Percentiles rank a stretch among this genome's conserved stretches.
Conservation (phyloP, 2,797 vertebrate species). For the Pseudopleuronectes americanus region DNA sequence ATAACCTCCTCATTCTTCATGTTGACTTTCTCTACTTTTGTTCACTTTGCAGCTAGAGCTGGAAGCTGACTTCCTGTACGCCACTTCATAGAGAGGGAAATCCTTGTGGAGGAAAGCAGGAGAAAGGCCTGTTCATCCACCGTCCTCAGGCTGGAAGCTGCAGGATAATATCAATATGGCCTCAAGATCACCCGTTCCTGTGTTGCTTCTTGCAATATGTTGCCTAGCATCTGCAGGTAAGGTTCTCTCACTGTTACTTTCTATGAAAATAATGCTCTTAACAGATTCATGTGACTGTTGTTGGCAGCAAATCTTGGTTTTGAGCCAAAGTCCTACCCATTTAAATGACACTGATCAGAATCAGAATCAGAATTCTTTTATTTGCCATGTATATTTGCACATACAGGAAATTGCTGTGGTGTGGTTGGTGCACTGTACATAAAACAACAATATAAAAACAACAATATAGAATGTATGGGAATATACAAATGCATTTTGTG, state of each 20-base stretch:
- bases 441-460: no score
- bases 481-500: no score
- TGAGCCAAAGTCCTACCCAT: no score
- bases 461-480: no score
- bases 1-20: conserved; percentile 21
- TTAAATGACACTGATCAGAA: no score
- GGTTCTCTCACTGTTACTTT: conserved; percentile 33
- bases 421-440: no score
- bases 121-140: conserved; percentile 28
- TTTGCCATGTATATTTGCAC: no score
- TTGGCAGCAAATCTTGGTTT: no score
- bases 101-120: conserved; percentile 23
- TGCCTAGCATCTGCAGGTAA: conserved; percentile 80
- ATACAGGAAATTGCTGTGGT: no score
- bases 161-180: conserved; percentile 64
- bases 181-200: conserved; percentile 36
- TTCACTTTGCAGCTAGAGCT: conserved; percentile 65
- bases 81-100: conserved; percentile 27
- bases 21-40: conserved; percentile 62
- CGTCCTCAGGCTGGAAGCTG: conserved; percentile 46
- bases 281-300: no score
- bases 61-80: conserved; percentile 53
- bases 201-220: conserved; percentile 73
- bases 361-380: no score
- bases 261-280: no score